phyloP scores from a whole-genome alignment of 2,113 vertebrate species.

The Eolophus roseicapilla region DNA sequence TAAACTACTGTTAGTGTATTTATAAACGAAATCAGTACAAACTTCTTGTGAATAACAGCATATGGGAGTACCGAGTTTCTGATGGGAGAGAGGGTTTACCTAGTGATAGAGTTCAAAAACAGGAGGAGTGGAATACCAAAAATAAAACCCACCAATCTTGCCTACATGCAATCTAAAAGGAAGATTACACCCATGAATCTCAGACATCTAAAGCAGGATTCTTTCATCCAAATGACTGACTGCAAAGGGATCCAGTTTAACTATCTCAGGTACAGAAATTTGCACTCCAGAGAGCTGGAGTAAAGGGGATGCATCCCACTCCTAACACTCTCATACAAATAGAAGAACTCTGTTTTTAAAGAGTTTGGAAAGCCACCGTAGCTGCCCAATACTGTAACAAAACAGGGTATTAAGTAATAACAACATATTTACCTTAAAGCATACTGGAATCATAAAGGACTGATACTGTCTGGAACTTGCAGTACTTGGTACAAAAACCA shows the following conservation, averaged over 20 bases:
- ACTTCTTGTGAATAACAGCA: neutral
- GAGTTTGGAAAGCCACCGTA: neutral
- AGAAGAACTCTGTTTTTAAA: neutral
- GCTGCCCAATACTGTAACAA: neutral
- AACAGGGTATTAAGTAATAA: neutral
- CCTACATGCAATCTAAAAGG: neutral
- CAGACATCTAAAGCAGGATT: neutral
- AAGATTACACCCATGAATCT: neutral
- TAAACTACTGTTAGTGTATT: neutral
- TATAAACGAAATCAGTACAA: neutral
- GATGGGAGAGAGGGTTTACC: neutral
- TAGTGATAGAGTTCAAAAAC: neutral
- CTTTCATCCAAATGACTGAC: neutral
- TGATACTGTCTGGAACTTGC: neutral
- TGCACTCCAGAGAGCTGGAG: neutral
- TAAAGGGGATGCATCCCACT: neutral
- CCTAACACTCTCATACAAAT: neutral
- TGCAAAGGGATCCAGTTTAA: neutral
- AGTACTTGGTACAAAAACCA: neutral
- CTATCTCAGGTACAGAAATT: neutral
- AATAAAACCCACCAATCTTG: neutral
- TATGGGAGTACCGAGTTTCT: neutral
- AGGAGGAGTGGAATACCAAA: neutral
- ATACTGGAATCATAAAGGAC: neutral
- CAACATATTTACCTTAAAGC: neutral